Evolutionary conservation across 2,797 vertebrate species (phyloP), one percentile per base, ranked within the genome.

Genomic region (Amblyraja radiata): DNA sequence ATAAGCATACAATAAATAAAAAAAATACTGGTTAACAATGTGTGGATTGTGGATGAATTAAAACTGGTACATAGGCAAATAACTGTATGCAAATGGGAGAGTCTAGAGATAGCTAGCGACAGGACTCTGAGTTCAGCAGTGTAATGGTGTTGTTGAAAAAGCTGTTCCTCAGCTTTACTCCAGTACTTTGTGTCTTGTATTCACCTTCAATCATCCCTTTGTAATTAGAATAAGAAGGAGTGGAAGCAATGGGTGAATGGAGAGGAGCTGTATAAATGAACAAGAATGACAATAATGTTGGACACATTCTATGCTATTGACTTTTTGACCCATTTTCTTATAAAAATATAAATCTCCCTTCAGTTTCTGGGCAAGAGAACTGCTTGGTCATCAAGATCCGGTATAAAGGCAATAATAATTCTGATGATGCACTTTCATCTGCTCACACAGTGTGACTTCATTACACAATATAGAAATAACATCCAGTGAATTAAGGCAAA

Each of bases 401-500:
- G 46, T 92, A 18, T 58, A 28, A 91, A 54, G 39, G 39, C 68
- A 74, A 91, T 91, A 74, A 32, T 65, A 88, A 88, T 88, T 88
- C 63, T 36, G 63, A 68, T 74, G 90, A 92, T 92, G 6, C 90
- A 58, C 76, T 76, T 76, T 76, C 90, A 92, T 76, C 71, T 92
- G 25, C 71, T 74, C 58, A 76, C 90, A 58, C 90, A 92, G 90
- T 92, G 71, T 92, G 90, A 92, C 36, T 76, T 76, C 90, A 58
- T 76, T 25, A n/a, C 71, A 92, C 73, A 92, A 74, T 76, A 76
- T 25, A 76, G 23, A 71, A 92, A 92, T 76, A 92, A 54, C 58
- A 92, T 92, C 39, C 71, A 76, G 90, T 39, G 71, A 76, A 92
- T 92, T 92, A 92, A 92, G 39, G 76, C 71, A 76, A 92, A 90